These are phyloP conservation scores for Sebastes kiyomatsui DNA, from an alignment of 2,797 vertebrate species.

Conservation along the genomic window DNA sequence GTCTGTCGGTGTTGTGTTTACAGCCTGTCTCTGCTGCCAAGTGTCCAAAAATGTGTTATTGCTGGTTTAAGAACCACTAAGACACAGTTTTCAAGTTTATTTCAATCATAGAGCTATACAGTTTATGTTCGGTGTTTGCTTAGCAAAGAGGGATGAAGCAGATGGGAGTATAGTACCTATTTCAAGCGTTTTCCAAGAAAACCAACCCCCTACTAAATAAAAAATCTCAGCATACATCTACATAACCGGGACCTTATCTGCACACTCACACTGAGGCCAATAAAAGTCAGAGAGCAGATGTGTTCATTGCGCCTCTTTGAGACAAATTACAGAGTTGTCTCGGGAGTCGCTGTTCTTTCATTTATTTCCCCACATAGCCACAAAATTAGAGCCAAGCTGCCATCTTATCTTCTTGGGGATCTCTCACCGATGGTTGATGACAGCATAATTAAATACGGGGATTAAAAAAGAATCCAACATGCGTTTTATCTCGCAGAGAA, in stretches of 20 bases:
- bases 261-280: slow-evolving; percentile 23
- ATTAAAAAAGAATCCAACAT: slow-evolving; percentile 30
- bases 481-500: slow-evolving; percentile 29
- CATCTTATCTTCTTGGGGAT: slow-evolving; percentile 50
- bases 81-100: not conserved
- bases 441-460: slow-evolving; percentile 61
- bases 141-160: not conserved
- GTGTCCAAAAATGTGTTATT: too few species aligned
- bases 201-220: not conserved
- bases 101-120: not conserved
- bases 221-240: slow-evolving; percentile 17
- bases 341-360: slow-evolving; percentile 52
- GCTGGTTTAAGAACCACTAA: not conserved
- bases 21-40: not conserved
- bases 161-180: not conserved
- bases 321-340: slow-evolving; percentile 62
- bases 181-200: slow-evolving; percentile 25
- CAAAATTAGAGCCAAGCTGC: slow-evolving; percentile 52
- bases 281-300: slow-evolving; percentile 56
- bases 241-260: slow-evolving; percentile 23
- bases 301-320: slow-evolving; percentile 48
- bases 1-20: not conserved
- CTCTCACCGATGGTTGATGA: slow-evolving; percentile 45
- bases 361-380: slow-evolving; percentile 49
- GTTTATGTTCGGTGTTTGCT: not conserved